phyloP scores from a whole-genome alignment of 2,113 vertebrate genomes.

The Hypocryptadius cinnamomeus region DNA sequence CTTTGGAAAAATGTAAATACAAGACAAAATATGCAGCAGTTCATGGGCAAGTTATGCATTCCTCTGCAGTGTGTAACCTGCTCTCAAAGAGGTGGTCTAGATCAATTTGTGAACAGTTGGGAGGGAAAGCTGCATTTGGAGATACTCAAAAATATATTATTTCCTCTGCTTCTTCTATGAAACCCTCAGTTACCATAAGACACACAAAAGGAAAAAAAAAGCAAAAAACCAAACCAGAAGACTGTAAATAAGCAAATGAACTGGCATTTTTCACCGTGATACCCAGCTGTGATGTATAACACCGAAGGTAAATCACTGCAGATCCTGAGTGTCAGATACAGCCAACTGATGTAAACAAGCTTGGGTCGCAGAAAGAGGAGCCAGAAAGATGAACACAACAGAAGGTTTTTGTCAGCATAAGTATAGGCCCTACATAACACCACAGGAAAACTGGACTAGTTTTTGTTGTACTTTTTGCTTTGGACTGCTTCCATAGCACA shows the following conservation, averaged over 20 bases:
- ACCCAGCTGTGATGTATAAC: not conserved
- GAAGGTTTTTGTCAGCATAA: conserved; percentile 29
- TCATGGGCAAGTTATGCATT: conserved; percentile 55
- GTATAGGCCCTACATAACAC: not conserved
- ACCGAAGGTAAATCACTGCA: not conserved
- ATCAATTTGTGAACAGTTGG: conserved; percentile 13
- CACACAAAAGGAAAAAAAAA: not conserved
- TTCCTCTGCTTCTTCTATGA: not conserved
- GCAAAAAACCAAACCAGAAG: not conserved
- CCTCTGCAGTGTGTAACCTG: conserved; percentile 43
- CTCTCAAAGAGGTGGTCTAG: conserved; percentile 44
- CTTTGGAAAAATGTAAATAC: conserved; percentile 51
- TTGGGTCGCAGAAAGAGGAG: not conserved
- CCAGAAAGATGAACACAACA: not conserved
- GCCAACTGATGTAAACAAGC: not conserved
- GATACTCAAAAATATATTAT: not conserved
- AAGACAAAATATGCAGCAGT: conserved; percentile 40
- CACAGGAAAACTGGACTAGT: not conserved
- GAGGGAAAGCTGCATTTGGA: not conserved
- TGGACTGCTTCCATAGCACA: not conserved
- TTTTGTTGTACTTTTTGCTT: conserved; percentile 18
- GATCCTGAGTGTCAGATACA: not conserved
- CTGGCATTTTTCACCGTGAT: not conserved
- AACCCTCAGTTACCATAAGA: not conserved
- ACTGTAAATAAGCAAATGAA: not conserved